Percentiles rank a stretch among this genome's conserved stretches.
Conservation (phyloP, 2,797 vertebrate genomes). For the Petrocephalus sullivani region DNA sequence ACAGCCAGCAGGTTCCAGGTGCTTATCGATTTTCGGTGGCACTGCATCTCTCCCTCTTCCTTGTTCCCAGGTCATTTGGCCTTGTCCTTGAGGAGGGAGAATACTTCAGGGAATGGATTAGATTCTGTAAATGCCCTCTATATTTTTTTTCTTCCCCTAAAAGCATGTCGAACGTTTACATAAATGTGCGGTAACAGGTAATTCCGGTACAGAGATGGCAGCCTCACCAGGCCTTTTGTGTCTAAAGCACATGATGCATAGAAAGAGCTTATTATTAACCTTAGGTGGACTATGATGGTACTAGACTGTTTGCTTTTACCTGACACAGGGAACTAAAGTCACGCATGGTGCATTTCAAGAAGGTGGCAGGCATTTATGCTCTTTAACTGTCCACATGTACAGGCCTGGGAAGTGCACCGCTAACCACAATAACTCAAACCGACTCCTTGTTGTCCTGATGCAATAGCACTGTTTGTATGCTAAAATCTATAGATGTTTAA, state of each 20-base stretch:
- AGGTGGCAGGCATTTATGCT: background rate
- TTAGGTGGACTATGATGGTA: background rate
- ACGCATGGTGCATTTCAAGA: background rate
- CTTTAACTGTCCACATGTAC: background rate
- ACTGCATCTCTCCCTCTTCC: background rate
- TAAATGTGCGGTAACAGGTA: background rate
- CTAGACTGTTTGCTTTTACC: background rate
- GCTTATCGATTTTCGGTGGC: background rate
- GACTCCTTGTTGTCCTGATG: background rate
- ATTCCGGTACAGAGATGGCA: background rate
- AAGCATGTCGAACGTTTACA: conserved; percentile 7
- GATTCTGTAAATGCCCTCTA: conserved; percentile 12
- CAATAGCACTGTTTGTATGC: background rate
- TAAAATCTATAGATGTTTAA: background rate
- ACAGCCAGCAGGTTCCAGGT: background rate
- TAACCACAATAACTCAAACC: background rate
- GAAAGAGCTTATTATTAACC: background rate
- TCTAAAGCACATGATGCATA: background rate
- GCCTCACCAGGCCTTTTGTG: background rate
- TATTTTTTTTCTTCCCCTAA: conserved; percentile 7
- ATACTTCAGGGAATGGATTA: conserved; percentile 24
- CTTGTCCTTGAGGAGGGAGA: conserved; percentile 26
- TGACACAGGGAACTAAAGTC: background rate
- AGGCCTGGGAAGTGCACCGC: background rate
- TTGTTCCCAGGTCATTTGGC: background rate